Conservation (phyloP, 2,888 invertebrate genomes). For the Drosophila pegasa region DNA sequence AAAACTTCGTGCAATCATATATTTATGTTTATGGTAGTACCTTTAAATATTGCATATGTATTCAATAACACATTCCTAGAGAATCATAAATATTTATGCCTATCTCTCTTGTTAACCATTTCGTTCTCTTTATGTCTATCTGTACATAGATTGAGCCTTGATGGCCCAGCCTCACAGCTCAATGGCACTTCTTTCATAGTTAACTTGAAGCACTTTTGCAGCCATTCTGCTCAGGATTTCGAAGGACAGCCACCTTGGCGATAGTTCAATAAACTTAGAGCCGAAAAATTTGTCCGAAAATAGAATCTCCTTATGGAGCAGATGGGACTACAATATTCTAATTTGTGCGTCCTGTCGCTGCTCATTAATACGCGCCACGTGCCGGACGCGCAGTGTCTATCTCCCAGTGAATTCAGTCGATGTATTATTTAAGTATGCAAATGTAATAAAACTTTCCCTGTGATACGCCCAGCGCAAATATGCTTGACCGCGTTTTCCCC, state of each 20-base stretch:
- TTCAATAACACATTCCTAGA: too few species aligned
- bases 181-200: too few species aligned
- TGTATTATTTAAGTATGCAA: constrained; percentile 36
- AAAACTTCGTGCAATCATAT: too few species aligned
- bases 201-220: too few species aligned
- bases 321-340: neutral
- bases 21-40: too few species aligned
- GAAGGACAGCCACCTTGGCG: neutral
- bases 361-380: constrained; percentile 18
- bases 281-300: neutral
- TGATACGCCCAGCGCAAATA: neutral
- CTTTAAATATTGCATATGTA: too few species aligned
- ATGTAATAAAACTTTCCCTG: constrained; percentile 33
- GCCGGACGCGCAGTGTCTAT: constrained; percentile 21
- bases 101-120: too few species aligned
- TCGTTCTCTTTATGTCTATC: too few species aligned
- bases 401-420: neutral
- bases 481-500: constrained; percentile 15
- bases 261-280: neutral
- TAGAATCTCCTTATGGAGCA: neutral
- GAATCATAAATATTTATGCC: too few species aligned
- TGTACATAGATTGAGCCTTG: too few species aligned
- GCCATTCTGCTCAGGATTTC: neutral
- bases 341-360: constrained; percentile 7
- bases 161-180: too few species aligned